Evolutionary conservation across 1,140 invertebrate species (phyloP).

Genomic region (Zaprionus davidi): DNA sequence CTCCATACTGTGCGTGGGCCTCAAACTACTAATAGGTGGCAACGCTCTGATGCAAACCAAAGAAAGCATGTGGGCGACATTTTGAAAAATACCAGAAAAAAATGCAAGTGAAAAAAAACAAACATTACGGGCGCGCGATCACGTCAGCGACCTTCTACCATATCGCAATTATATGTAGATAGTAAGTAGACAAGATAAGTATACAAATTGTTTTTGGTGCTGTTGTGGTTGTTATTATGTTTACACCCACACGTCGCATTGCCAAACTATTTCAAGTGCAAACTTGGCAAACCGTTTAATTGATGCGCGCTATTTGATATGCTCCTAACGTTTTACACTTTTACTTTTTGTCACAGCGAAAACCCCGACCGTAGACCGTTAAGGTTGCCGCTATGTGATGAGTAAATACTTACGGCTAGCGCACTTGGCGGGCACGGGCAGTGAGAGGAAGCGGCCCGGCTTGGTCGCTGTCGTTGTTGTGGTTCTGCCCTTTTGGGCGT

Average conservation of each 20-base stretch:
- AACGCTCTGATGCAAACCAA: conserved; percentile 20
- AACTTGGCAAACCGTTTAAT: conserved; percentile 60
- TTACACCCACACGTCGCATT: conserved; percentile 71
- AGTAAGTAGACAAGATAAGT: background rate
- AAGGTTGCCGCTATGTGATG: background rate
- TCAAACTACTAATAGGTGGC: background rate
- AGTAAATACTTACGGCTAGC: conserved; percentile 89
- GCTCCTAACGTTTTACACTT: conserved; percentile 60
- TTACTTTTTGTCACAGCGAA: conserved; percentile 64
- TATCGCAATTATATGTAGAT: conserved; percentile 26
- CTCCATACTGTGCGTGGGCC: background rate
- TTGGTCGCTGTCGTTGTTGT: conserved; percentile 83
- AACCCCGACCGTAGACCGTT: conserved; percentile 6
- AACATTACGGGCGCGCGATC: conserved; percentile 24
- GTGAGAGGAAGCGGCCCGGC: conserved; percentile 90
- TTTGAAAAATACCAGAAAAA: conserved; percentile 13
- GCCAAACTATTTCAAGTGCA: conserved; percentile 79
- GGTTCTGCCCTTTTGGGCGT: conserved; percentile 77
- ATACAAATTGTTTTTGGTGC: conserved; percentile 29
- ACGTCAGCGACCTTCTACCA: conserved; percentile 65
- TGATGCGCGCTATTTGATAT: conserved; percentile 55
- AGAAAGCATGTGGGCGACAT: conserved; percentile 50
- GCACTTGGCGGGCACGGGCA: conserved; percentile 92
- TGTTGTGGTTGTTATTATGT: too few relatives aligned
- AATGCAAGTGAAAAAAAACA: background rate